Evolutionary conservation across 1,140 invertebrate genomes (phyloP).

Genomic region (Acyrthosiphon pisum): DNA sequence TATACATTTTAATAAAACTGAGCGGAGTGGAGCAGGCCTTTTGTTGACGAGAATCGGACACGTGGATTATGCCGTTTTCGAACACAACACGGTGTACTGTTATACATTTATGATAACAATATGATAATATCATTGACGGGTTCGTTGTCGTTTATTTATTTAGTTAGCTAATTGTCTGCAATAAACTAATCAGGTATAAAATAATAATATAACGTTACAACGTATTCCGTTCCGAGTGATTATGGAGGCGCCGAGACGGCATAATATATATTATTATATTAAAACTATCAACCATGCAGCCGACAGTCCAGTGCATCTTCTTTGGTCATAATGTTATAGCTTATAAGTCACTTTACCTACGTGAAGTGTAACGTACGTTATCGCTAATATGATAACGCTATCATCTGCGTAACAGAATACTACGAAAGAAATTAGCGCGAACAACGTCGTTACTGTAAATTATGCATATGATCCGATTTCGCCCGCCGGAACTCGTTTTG

Average conservation of each 20-base stretch:
- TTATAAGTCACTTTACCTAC: not conserved
- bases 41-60: not conserved
- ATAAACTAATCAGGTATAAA: not conserved
- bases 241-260: not conserved
- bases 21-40: not conserved
- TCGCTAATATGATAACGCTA: not conserved
- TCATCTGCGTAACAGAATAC: not conserved
- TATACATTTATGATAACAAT: not conserved
- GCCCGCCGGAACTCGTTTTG: not conserved
- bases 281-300: slow-evolving; percentile 24
- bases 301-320: not conserved
- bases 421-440: not conserved
- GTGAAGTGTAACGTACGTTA: not conserved
- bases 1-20: not conserved
- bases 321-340: not conserved
- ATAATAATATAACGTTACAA: not conserved
- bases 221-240: not conserved
- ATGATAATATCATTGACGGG: not conserved
- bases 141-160: not conserved
- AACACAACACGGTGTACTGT: not conserved
- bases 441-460: not conserved
- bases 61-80: not conserved
- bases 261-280: not conserved
- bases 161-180: not conserved
- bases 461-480: not conserved